These are phyloP conservation scores for Dryoscopus gambensis DNA, from an alignment of 2,113 vertebrate genomes.

Conservation along the genomic window DNA sequence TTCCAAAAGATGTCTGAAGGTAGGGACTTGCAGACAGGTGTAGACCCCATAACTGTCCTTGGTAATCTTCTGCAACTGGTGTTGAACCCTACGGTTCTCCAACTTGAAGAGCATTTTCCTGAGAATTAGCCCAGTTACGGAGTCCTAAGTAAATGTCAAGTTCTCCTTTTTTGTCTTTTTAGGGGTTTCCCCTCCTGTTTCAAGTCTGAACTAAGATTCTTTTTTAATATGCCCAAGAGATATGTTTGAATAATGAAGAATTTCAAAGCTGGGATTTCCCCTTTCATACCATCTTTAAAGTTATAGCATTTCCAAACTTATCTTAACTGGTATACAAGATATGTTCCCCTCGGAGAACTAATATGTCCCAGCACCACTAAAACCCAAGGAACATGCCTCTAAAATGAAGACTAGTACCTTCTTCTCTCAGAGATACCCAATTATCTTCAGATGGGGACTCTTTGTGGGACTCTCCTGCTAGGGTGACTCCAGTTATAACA, in stretches of 20 bases:
- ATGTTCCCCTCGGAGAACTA: neutral
- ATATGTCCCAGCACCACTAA: neutral
- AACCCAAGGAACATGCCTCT: neutral
- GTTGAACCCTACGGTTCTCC: neutral
- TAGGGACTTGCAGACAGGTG: neutral
- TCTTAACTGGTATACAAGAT: neutral
- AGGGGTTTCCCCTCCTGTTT: constrained; percentile 11
- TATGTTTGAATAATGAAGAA: neutral
- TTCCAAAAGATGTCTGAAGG: neutral
- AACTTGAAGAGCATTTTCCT: neutral
- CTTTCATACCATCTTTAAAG: neutral
- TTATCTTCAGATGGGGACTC: neutral
- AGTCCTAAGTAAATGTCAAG: constrained; percentile 30
- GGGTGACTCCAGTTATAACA: neutral
- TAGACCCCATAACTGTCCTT: neutral
- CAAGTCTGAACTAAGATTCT: neutral
- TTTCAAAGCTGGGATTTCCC: constrained; percentile 4
- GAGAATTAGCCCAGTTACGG: neutral
- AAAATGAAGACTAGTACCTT: neutral
- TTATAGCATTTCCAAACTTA: neutral
- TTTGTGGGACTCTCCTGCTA: neutral
- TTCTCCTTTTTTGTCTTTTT: constrained; percentile 34
- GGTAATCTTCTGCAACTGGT: neutral
- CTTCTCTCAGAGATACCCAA: neutral
- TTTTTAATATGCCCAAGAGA: neutral